phyloP scores from a whole-genome alignment of 2,113 vertebrate genomes.

The Hippocampus barbouri region DNA sequence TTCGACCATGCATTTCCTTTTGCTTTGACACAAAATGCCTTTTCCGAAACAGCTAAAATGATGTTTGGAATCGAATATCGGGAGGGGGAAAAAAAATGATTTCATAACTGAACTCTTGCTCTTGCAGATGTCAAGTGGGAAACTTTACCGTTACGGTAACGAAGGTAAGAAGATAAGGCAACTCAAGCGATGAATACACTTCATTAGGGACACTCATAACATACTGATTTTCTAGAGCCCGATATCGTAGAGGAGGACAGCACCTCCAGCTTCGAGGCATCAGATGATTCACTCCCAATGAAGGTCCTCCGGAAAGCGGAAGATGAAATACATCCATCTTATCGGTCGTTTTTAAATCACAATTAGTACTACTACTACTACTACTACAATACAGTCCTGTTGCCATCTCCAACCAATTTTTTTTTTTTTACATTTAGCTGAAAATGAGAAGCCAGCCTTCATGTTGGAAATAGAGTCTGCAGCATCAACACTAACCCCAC shows the following conservation, averaged over 20 bases:
- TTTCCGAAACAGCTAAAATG: too few relatives aligned
- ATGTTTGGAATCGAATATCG: too few relatives aligned
- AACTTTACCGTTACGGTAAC: constrained; percentile 49
- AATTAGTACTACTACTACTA: too few relatives aligned
- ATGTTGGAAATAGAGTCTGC: constrained; percentile 77
- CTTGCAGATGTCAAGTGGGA: constrained; percentile 60
- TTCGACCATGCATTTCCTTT: too few relatives aligned
- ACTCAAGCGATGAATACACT: not conserved
- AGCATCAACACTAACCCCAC: constrained; percentile 65
- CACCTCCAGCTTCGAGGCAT: constrained; percentile 66
- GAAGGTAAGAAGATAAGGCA: constrained; percentile 49
- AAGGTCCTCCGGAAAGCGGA: constrained; percentile 70
- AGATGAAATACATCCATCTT: constrained; percentile 44
- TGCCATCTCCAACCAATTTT: too few relatives aligned
- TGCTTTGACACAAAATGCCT: too few relatives aligned
- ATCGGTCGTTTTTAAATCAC: too few relatives aligned
- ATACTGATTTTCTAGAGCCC: constrained; percentile 52
- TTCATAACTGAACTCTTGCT: not conserved
- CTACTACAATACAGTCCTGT: too few relatives aligned
- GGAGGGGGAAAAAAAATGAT: too few relatives aligned
- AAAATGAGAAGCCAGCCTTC: constrained; percentile 89
- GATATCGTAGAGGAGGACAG: constrained; percentile 76
- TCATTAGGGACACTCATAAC: not conserved
- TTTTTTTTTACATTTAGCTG: constrained; percentile 59
- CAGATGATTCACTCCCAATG: constrained; percentile 63